Conservation (phyloP, 2,797 vertebrate species). For the Coluber constrictor region DNA sequence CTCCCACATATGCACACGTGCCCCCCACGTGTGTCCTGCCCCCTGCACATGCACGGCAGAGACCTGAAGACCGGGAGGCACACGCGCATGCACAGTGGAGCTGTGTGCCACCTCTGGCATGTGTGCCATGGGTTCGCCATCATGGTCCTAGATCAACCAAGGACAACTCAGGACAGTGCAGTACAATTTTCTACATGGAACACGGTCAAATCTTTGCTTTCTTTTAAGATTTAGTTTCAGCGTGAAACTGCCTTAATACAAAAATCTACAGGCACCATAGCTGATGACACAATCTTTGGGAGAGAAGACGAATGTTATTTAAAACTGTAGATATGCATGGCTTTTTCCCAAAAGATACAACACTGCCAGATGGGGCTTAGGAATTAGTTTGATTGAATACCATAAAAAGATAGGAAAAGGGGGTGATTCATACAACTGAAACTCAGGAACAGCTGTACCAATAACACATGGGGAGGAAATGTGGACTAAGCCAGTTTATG, state of each 20-base stretch:
- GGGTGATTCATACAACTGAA: not conserved
- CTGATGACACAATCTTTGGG: not conserved
- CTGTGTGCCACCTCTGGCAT: too few relatives aligned
- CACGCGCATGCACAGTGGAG: too few relatives aligned
- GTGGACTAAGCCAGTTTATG: not conserved
- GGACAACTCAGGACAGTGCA: not conserved
- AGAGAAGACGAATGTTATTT: not conserved
- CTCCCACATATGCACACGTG: too few relatives aligned
- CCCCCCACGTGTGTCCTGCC: too few relatives aligned
- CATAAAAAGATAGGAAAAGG: not conserved
- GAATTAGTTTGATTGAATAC: not conserved
- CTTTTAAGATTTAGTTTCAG: not conserved
- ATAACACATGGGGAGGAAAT: not conserved
- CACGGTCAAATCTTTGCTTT: not conserved
- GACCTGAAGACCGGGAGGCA: too few relatives aligned
- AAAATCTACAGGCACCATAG: not conserved
- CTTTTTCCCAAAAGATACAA: not conserved
- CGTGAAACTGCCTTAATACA: not conserved
- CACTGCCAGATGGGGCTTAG: not conserved
- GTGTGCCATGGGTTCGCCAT: too few relatives aligned
- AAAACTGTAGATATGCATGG: not conserved
- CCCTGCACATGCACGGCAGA: too few relatives aligned
- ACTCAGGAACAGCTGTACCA: not conserved
- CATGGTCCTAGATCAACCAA: not conserved
- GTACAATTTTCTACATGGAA: not conserved